Conservation (phyloP, 2,113 vertebrate genomes). For the Clarias batrachus region DNA sequence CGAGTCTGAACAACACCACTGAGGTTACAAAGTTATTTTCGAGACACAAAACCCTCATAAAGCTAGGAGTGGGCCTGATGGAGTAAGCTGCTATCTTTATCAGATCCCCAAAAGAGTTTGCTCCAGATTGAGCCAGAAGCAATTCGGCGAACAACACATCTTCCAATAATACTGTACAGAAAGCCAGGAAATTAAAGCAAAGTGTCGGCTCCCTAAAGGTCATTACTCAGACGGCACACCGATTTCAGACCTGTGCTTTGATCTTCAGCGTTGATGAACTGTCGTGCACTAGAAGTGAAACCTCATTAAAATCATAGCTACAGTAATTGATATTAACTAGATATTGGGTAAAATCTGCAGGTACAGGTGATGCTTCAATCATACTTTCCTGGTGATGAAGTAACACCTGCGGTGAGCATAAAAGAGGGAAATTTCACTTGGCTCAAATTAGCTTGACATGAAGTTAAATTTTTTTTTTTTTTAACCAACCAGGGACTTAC, state of each 20-base stretch:
- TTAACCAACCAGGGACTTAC: slow-evolving; percentile 1
- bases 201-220: not conserved
- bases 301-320: not conserved
- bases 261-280: not conserved
- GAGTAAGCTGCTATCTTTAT: slow-evolving; percentile 1
- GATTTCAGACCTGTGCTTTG: not conserved
- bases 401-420: not conserved
- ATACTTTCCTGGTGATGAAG: not conserved
- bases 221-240: not conserved
- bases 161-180: not conserved
- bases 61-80: not conserved
- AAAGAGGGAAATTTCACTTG: not conserved
- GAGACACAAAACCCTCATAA: not conserved
- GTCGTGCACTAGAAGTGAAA: not conserved
- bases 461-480: not conserved
- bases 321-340: not conserved
- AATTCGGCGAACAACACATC: not conserved
- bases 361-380: not conserved
- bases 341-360: not conserved
- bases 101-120: not conserved
- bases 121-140: not conserved
- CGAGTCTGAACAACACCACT: not conserved
- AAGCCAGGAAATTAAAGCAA: not conserved
- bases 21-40: not conserved
- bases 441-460: not conserved